Evolutionary conservation across 1,140 invertebrate species (phyloP), one percentile per base, ranked within the genome.

Genomic region (Ceratitis capitata): DNA sequence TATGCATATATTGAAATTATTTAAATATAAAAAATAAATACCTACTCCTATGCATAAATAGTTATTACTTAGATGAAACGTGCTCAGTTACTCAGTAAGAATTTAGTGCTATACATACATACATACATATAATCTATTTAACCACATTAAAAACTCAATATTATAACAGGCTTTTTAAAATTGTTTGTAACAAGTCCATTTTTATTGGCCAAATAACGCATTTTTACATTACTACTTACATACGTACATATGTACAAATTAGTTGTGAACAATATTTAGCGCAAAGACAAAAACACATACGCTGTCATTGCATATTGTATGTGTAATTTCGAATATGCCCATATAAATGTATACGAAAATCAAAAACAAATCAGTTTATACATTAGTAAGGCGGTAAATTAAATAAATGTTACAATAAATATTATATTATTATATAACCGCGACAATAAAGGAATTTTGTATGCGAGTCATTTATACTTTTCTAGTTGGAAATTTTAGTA

Each of bases 401-500:
- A n/a, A 39, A n/a, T 45, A 45, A 78, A 78, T 78, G 69, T 78
- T 78, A 23, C 35, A 12, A 78, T 78, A 78, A 78, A 78, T 45
- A 78, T n/a, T 78, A 45, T 32, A 39, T 78, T 45, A 78, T n/a
- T 78, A 45, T 32, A 39, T 78, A 78, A 47, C 10, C 69, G 69
- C 69, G 69, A 45, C 42, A 78, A 78, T 78, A 78, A 45, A 35
- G 12, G 0, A 42, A 78, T 78, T 78, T 78, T 78, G 19, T 78
- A 47, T 47, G 69, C 69, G 69, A 35, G 39, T 45, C 1, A 10
- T 78, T 78, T 78, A 42, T 35, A 78, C 35, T 47, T 78, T 45
- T 78, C 61, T 69, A 69, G 29, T 32, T 78, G 69, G 39, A 78
- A 23, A n/a, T 42, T 23, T 14, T 61, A 3, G 39, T 23, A 78